Evolutionary conservation across 2,797 vertebrate genomes (phyloP).

Genomic region (Sebastes steindachneri): DNA sequence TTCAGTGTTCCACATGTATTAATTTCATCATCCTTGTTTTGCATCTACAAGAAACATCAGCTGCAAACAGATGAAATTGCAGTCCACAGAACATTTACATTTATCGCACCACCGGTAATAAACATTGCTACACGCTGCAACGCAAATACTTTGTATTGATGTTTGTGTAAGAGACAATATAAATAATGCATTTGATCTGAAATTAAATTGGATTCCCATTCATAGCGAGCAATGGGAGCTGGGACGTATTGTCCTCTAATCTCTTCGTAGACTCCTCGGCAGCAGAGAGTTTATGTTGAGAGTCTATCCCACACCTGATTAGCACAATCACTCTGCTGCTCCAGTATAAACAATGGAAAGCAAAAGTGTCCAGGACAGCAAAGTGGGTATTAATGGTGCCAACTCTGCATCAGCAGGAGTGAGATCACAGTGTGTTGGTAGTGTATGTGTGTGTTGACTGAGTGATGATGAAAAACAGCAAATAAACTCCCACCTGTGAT

Average conservation of each 20-base stretch:
- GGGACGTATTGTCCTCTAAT: conserved; percentile 21
- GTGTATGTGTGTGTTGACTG: conserved; percentile 4
- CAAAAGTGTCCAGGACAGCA: conserved; percentile 29
- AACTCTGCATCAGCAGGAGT: conserved; percentile 20
- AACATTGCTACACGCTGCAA: conserved; percentile 35
- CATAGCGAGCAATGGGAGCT: conserved; percentile 20
- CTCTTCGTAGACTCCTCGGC: conserved; percentile 30
- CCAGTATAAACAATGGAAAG: conserved; percentile 44
- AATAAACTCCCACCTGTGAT: conserved; percentile 2
- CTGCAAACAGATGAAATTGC: conserved; percentile 40
- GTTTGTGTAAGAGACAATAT: conserved; percentile 67
- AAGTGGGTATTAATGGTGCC: conserved; percentile 52
- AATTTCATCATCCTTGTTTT: conserved; percentile 36
- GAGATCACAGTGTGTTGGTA: neutral
- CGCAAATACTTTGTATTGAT: conserved; percentile 53
- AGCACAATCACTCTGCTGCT: conserved; percentile 22
- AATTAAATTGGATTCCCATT: conserved; percentile 69
- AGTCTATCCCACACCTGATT: conserved; percentile 33
- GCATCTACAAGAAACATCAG: conserved; percentile 39
- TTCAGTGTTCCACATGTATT: conserved; percentile 8
- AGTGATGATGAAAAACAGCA: neutral
- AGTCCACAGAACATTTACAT: conserved; percentile 46
- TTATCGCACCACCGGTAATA: conserved; percentile 45
- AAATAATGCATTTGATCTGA: conserved; percentile 70
- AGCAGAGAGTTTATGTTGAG: conserved; percentile 12